These are phyloP conservation scores for Nephrotoma guestfalica DNA, from an alignment of 2,888 invertebrate genomes.

Conservation along the genomic window DNA sequence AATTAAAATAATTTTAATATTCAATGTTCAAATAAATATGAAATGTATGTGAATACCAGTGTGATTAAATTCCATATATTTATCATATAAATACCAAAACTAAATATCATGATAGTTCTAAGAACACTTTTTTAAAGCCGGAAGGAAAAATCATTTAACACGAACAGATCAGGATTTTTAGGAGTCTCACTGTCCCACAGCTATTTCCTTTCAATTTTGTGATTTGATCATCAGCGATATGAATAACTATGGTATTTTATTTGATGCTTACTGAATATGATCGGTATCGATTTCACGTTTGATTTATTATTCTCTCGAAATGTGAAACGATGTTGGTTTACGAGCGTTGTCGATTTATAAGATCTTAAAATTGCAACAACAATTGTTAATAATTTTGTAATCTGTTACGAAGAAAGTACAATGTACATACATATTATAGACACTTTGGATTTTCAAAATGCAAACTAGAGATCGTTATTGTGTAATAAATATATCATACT, in stretches of 20 bases:
- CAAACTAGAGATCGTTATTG: not conserved
- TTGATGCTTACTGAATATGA: not conserved
- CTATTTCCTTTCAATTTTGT: no score
- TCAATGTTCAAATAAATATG: no score
- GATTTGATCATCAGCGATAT: no score
- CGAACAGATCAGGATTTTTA: no score
- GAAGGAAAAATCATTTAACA: no score
- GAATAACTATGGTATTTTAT: not conserved
- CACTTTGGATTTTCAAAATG: not conserved
- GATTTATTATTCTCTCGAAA: not conserved
- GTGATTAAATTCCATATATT: no score
- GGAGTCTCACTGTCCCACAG: no score
- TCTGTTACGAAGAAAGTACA: not conserved
- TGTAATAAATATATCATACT: not conserved
- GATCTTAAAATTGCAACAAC: not conserved
- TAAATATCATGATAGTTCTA: no score
- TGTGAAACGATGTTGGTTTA: not conserved
- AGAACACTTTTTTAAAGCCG: no score
- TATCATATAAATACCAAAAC: no score
- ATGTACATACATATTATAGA: not conserved
- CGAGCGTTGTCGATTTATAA: not conserved
- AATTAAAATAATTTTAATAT: no score
- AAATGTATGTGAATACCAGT: no score
- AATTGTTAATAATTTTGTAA: not conserved
- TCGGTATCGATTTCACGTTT: not conserved